Conservation (phyloP, 1,140 invertebrate species). For the Whitmania pigra region DNA sequence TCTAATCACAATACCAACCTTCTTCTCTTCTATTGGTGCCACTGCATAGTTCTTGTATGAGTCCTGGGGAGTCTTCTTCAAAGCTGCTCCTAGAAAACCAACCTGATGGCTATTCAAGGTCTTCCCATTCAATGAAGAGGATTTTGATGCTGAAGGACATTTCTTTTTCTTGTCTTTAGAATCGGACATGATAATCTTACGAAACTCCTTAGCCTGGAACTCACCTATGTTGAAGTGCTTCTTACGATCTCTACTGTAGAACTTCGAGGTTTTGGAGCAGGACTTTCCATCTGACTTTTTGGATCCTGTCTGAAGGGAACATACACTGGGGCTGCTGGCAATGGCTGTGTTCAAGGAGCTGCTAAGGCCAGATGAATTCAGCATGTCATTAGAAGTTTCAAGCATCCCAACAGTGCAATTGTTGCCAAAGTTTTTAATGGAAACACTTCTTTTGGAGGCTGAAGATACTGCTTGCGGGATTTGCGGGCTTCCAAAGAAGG, state of each 20-base stretch:
- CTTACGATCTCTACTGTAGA: conserved; percentile 7
- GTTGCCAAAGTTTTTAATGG: conserved; percentile 1
- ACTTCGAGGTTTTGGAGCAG: background rate
- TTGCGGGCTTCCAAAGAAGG: conserved; percentile 4
- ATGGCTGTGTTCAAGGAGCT: too few relatives aligned
- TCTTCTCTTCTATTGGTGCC: conserved; percentile 9
- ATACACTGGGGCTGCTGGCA: too few relatives aligned
- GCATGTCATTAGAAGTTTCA: too few relatives aligned
- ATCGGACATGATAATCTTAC: conserved; percentile 1
- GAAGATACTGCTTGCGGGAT: background rate
- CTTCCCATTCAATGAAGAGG: background rate
- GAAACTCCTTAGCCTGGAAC: conserved; percentile 2
- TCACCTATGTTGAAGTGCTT: conserved; percentile 1
- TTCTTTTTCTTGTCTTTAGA: conserved; percentile 4
- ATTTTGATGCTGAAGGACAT: background rate
- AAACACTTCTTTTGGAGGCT: conserved; percentile 3
- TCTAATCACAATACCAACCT: conserved; percentile 7
- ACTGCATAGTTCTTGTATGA: background rate
- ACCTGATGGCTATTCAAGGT: too few relatives aligned
- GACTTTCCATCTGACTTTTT: too few relatives aligned
- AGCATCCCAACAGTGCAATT: background rate
- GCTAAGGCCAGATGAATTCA: too few relatives aligned
- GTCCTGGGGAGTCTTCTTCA: background rate
- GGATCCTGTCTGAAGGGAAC: too few relatives aligned
- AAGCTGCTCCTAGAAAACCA: too few relatives aligned